phyloP scores from a whole-genome alignment of 2,888 invertebrate genomes.

The Vesta saturnalis region DNA sequence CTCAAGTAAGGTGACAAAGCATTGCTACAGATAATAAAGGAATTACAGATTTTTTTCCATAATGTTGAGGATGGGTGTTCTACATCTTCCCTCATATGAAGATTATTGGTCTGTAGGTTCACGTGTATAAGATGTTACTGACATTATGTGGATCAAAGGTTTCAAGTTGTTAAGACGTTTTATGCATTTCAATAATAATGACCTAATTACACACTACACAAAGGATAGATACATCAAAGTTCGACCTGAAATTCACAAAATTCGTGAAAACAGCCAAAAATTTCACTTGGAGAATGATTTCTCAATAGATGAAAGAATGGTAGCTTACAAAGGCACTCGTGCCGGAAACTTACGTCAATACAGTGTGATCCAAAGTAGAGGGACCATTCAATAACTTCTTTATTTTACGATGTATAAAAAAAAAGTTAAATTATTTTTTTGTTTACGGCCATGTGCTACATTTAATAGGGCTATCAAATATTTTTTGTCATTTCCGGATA shows the following conservation, averaged over 20 bases:
- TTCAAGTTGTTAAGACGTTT: slow-evolving; percentile 39
- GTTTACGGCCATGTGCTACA: too few species aligned
- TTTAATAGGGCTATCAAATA: too few species aligned
- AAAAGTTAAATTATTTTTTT: too few species aligned
- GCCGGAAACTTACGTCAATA: slow-evolving; percentile 22
- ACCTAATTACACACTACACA: slow-evolving; percentile 21
- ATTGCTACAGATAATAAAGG: slow-evolving; percentile 14
- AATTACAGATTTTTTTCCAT: too few species aligned
- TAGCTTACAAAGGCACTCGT: slow-evolving; percentile 18
- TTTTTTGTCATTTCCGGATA: too few species aligned
- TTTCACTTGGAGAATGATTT: slow-evolving; percentile 1
- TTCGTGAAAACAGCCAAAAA: too few species aligned
- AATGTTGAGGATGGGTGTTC: too few species aligned
- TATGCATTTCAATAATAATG: slow-evolving; percentile 32
- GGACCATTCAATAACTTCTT: too few species aligned
- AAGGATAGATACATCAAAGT: slow-evolving; percentile 26
- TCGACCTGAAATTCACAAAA: slow-evolving; percentile 15
- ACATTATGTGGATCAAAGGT: slow-evolving; percentile 38
- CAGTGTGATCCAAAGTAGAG: too few species aligned
- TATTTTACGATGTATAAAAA: too few species aligned
- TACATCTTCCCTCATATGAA: too few species aligned
- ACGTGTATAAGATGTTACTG: slow-evolving; percentile 22
- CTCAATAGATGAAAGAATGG: slow-evolving; percentile 20
- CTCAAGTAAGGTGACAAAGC: slow-evolving; percentile 19
- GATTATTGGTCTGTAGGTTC: slow-evolving; percentile 25